Evolutionary conservation across 2,797 vertebrate species (phyloP).

Genomic region (Neoniphon sammara): DNA sequence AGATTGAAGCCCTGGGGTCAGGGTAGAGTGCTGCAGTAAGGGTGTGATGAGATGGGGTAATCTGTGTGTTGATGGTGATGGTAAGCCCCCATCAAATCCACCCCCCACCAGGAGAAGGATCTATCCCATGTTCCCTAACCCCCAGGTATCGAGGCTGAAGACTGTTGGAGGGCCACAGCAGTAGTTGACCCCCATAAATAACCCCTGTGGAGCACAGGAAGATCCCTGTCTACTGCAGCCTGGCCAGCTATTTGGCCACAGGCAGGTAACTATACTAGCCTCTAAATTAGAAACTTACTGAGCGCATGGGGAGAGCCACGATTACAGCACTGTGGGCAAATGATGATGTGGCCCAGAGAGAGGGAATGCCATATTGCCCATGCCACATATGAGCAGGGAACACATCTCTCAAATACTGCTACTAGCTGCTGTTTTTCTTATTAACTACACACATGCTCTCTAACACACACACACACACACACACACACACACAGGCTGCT

Average conservation of each 20-base stretch:
- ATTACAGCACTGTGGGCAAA: constrained; percentile 39
- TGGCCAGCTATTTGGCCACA: constrained; percentile 52
- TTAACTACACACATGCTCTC: constrained; percentile 42
- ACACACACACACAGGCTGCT: neutral
- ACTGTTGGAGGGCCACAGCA: constrained; percentile 42
- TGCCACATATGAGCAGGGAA: constrained; percentile 1
- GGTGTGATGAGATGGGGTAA: constrained; percentile 60
- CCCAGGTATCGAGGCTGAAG: constrained; percentile 32
- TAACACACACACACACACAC: constrained; percentile 11
- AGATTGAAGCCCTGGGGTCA: constrained; percentile 59
- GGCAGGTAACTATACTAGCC: constrained; percentile 63
- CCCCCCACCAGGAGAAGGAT: constrained; percentile 14
- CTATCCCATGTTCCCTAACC: constrained; percentile 22
- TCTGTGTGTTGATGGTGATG: constrained; percentile 28
- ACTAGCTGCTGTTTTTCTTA: constrained; percentile 50
- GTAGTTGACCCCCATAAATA: constrained; percentile 71
- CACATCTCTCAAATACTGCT: constrained; percentile 42
- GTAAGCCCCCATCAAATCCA: constrained; percentile 26
- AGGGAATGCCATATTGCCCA: constrained; percentile 9
- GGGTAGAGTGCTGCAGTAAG: constrained; percentile 26
- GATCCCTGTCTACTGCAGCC: constrained; percentile 29
- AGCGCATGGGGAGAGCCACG: constrained; percentile 34
- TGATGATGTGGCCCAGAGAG: constrained; percentile 46
- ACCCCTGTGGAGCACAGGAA: constrained; percentile 44
- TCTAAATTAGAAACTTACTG: constrained; percentile 64